These are phyloP conservation scores for Hydrolagus colliei DNA, from an alignment of 2,797 vertebrate genomes.

Conservation along the genomic window DNA sequence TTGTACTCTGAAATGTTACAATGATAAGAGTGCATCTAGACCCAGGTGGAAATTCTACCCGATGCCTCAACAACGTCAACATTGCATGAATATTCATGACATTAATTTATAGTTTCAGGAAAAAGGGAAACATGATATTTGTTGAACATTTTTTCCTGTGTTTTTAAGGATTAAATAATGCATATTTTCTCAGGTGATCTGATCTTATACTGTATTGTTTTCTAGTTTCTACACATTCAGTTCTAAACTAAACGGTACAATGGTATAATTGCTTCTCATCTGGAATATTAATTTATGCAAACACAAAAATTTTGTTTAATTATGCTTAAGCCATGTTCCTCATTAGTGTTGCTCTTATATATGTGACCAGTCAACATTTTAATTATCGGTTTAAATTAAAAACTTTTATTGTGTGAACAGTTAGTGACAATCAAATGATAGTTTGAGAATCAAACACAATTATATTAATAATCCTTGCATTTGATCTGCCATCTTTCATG, in stretches of 20 bases:
- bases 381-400: not conserved
- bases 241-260: not conserved
- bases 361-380: not conserved
- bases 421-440: not conserved
- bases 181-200: not conserved
- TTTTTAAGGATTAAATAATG: not conserved
- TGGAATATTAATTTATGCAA: not conserved
- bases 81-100: too few relatives aligned
- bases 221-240: not conserved
- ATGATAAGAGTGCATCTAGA: too few relatives aligned
- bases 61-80: too few relatives aligned
- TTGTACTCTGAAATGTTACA: too few relatives aligned
- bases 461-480: too few relatives aligned
- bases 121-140: too few relatives aligned
- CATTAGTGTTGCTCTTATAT: not conserved
- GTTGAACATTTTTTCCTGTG: not conserved
- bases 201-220: too few relatives aligned
- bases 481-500: too few relatives aligned
- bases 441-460: not conserved
- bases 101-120: too few relatives aligned
- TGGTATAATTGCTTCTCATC: not conserved
- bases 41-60: too few relatives aligned
- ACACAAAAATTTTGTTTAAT: not conserved
- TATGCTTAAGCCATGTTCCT: slow-evolving; percentile 1
- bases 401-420: not conserved